phyloP scores from a whole-genome alignment of 1,140 invertebrate species.

The Fopius arisanus region DNA sequence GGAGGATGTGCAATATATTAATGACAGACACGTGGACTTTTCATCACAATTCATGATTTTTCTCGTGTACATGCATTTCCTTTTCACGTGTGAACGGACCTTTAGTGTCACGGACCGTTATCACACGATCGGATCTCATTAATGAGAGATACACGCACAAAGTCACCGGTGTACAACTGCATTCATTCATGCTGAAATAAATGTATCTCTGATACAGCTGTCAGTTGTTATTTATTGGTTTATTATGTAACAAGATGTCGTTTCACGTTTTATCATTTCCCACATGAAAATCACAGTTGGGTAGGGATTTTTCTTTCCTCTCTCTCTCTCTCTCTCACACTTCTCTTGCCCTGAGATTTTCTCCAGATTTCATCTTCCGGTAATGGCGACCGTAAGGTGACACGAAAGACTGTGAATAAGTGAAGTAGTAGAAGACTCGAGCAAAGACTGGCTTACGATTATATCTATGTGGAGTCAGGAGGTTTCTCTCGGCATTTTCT shows the following conservation, averaged over 20 bases:
- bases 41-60: neutral
- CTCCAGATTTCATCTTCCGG: neutral
- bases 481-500: neutral
- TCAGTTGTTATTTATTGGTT: neutral
- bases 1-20: constrained; percentile 4
- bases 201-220: neutral
- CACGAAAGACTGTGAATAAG: constrained; percentile 1
- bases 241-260: neutral
- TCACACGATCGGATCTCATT: constrained; percentile 2
- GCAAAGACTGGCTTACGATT: neutral
- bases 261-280: neutral
- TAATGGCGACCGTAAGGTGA: neutral
- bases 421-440: neutral
- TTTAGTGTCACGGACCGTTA: constrained; percentile 6
- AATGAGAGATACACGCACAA: neutral
- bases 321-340: neutral
- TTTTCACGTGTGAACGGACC: neutral
- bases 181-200: neutral
- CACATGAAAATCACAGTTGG: neutral
- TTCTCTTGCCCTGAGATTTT: neutral
- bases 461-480: neutral
- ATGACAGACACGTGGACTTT: neutral
- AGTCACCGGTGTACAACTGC: neutral
- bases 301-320: neutral
- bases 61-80: neutral